phyloP scores from a whole-genome alignment of 2,797 vertebrate genomes.

The Malacoctenus gilli region DNA sequence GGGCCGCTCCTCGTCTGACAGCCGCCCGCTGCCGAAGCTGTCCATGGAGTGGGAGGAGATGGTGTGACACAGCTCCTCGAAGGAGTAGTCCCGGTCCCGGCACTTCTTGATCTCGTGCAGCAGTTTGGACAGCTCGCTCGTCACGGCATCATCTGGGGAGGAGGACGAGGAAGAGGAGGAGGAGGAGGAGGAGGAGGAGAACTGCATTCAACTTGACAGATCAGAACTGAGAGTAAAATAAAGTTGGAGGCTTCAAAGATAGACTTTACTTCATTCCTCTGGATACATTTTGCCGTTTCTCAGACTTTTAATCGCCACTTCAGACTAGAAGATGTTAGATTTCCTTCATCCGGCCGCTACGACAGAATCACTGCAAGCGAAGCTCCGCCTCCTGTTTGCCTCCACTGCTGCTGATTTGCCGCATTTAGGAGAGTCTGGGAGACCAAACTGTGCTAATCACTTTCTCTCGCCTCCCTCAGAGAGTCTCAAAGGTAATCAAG shows the following conservation, averaged over 20 bases:
- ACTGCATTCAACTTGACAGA: no score
- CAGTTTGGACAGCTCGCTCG: slow-evolving; percentile 93
- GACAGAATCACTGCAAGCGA: no score
- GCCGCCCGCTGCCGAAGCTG: slow-evolving; percentile 87
- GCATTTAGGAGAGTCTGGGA: slow-evolving; percentile 6
- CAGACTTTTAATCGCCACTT: no score
- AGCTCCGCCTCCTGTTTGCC: neutral
- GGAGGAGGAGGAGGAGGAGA: no score
- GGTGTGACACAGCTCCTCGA: slow-evolving; percentile 95
- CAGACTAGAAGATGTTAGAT: no score
- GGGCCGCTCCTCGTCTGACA: slow-evolving; percentile 88
- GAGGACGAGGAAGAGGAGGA: slow-evolving; percentile 20
- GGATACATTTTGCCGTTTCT: no score
- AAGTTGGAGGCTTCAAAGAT: no score
- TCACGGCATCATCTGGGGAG: slow-evolving; percentile 89
- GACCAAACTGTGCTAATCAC: slow-evolving; percentile 40
- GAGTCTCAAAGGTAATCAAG: slow-evolving; percentile 35
- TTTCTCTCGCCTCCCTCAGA: slow-evolving; percentile 10
- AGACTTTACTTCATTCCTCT: no score
- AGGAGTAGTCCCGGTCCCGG: slow-evolving; percentile 94
- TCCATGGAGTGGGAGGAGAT: slow-evolving; percentile 94
- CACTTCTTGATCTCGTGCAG: slow-evolving; percentile 96
- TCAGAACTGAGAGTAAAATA: no score
- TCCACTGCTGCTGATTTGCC: slow-evolving; percentile 10
- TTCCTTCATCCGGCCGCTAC: no score